Evolutionary conservation across 2,888 invertebrate genomes (phyloP), one percentile per base, ranked within the genome.

Genomic region (Tenthredo notha): DNA sequence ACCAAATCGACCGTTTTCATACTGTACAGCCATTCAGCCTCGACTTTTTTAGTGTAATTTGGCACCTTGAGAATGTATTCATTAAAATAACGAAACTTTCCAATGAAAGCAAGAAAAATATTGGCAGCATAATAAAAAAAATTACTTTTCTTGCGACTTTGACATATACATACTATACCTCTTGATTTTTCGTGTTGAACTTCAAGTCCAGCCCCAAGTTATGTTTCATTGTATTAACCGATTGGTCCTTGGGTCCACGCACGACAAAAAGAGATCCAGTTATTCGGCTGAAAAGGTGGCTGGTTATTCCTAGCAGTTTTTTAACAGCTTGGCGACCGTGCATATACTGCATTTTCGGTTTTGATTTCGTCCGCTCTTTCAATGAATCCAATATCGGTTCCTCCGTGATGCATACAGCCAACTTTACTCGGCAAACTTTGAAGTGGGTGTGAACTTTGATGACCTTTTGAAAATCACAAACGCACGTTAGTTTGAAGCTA

Each of bases 141-240:
- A 18, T 18, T 18, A 54, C 1, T n/a, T 54, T 54, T 50, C 6
- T 50, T 6, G 15, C 6, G n/a, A n/a, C 18, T n/a, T 50, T 21
- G 25, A 61, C 21, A 61, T 10, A 61, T 25, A 21, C 21, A 9
- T 25, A 61, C 3, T 9, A 89, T 87, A 97, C 97, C 95, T 97
- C 95, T 90, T 95, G 94, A 88, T 95, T 95, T 29, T 93, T 95
- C 91, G 98, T 98, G 87, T 97, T 98, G 91, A 97, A 97, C 94
- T 99, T 99, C 29, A 99, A 94, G 92, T 98, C 98, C 74, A 99
- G 95, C 0, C 99, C 99, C 47, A 99, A 95, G 92, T 99, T 99
- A 21, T 96, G 92, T 91, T 95, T 96, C 47, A 2, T 15, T 88
- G 93, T 94, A 77, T 93, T 90, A 9, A 84, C 84, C n/a, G 88